Percentiles rank a stretch among this genome's conserved stretches.
phyloP scores from a whole-genome alignment of 2,888 invertebrate species.

The Megastigmus dorsalis region DNA sequence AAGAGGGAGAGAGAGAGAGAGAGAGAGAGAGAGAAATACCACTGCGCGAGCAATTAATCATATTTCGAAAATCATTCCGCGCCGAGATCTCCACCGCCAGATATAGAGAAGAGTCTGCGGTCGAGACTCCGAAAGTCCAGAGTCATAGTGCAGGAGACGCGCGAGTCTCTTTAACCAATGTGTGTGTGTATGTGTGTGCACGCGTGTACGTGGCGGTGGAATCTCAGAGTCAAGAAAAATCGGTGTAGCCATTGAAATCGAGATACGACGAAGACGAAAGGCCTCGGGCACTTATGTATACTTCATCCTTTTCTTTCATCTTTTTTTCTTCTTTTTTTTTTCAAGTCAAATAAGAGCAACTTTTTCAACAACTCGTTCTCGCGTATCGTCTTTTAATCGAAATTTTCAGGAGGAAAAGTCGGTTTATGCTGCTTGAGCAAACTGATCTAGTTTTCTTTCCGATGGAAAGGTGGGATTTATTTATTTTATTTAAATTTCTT shows the following conservation, averaged over 20 bases:
- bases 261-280: not conserved
- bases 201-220: not conserved
- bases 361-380: not conserved
- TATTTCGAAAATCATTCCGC: slow-evolving; percentile 74
- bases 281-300: too few species aligned
- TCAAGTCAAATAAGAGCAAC: not conserved
- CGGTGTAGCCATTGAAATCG: slow-evolving; percentile 38
- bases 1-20: slow-evolving; percentile 38
- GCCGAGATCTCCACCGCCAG: slow-evolving; percentile 71
- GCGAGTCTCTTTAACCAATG: too few species aligned
- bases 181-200: too few species aligned
- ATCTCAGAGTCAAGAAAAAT: slow-evolving; percentile 28
- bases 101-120: slow-evolving; percentile 65
- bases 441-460: too few species aligned
- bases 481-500: too few species aligned
- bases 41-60: slow-evolving; percentile 70
- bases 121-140: slow-evolving; percentile 66
- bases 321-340: slow-evolving; percentile 4
- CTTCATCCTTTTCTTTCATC: not conserved
- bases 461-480: slow-evolving; percentile 3
- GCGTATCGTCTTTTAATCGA: slow-evolving; percentile 16
- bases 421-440: too few species aligned
- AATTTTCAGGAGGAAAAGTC: slow-evolving; percentile 15
- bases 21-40: slow-evolving; percentile 33
- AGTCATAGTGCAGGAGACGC: slow-evolving; percentile 65